phyloP scores from a whole-genome alignment of 2,888 invertebrate genomes.

The Muschampia plurimacula region DNA sequence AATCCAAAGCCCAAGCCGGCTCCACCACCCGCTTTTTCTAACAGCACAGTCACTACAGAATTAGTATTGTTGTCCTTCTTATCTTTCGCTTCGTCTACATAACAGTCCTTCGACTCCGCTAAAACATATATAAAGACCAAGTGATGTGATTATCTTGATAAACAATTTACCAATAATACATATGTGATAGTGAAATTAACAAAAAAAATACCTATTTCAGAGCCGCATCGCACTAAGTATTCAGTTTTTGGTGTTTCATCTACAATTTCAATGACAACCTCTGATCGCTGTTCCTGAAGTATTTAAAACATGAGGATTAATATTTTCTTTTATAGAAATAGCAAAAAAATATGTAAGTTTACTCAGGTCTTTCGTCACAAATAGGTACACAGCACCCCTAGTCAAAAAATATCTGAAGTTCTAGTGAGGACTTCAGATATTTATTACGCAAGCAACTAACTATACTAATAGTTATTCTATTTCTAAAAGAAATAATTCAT shows the following conservation, averaged over 20 bases:
- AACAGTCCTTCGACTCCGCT: constrained; percentile 76
- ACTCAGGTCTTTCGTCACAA: no score
- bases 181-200: not conserved
- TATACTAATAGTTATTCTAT: no score
- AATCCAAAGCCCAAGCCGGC: constrained; percentile 89
- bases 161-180: not conserved
- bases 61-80: constrained; percentile 51
- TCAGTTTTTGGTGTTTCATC: constrained; percentile 75
- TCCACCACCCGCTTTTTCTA: constrained; percentile 88
- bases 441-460: no score
- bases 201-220: constrained; percentile 69
- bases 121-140: constrained; percentile 26
- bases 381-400: no score
- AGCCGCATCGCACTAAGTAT: constrained; percentile 67
- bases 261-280: constrained; percentile 91
- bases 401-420: no score
- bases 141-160: not conserved
- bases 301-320: constrained; percentile 1
- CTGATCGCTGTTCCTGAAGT: constrained; percentile 90
- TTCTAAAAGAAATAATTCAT: no score
- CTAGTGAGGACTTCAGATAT: no score
- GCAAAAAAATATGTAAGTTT: not conserved
- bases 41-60: constrained; percentile 71
- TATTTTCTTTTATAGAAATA: not conserved
- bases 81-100: constrained; percentile 49